Evolutionary conservation across 2,113 vertebrate genomes (phyloP), one percentile per base, ranked within the genome.

Genomic region (Ageneiosus marmoratus): DNA sequence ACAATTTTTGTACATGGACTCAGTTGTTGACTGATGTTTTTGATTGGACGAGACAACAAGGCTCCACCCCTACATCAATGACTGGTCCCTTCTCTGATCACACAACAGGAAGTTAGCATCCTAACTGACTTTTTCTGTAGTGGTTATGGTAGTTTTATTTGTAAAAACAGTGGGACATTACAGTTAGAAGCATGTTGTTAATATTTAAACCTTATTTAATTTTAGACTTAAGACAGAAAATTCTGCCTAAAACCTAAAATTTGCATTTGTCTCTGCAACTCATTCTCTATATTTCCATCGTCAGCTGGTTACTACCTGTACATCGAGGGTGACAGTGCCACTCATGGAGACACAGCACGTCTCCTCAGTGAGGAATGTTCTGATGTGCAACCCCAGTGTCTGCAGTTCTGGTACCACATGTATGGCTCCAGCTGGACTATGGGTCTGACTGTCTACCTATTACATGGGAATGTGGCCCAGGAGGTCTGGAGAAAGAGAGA

Each of bases 351-450:
- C 84, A 86, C 85, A 0, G 92, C 94, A 53, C 91, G 90, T 1
- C 89, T 96, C 56, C 75, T 93, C 85, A 95, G 95, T 27, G 85
- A 92, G 0, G 87, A 89, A 72, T 95, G 95, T 83, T 81, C 85
- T 11, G 84, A 82, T 2, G 63, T 85, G 56, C 94, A 94, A 84
- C 82, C 85, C 0, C 89, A 95, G 82, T 96, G 96, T 89, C 92
- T 96, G 80, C 92, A 93, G 86, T 96, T 96, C 90, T 96, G 96
- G 95, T 95, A 96, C 81, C 94, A 96, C 89, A 96, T 96, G 92
- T 93, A 95, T 0, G 95, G 95, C 46, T 84, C 77, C 5, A 92
- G 92, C 1, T 4, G 87, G 0, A 83, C 87, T 13, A 95, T 95
- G 95, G 91, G 91, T 41, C 90, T 96, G 73, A 72, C 81, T 1